A percentile compares a stretch with the other conserved stretches of the same genome.
These are phyloP conservation scores for Lasioglossum pauxillum DNA, from an alignment of 2,888 invertebrate species.

Conservation along the genomic window DNA sequence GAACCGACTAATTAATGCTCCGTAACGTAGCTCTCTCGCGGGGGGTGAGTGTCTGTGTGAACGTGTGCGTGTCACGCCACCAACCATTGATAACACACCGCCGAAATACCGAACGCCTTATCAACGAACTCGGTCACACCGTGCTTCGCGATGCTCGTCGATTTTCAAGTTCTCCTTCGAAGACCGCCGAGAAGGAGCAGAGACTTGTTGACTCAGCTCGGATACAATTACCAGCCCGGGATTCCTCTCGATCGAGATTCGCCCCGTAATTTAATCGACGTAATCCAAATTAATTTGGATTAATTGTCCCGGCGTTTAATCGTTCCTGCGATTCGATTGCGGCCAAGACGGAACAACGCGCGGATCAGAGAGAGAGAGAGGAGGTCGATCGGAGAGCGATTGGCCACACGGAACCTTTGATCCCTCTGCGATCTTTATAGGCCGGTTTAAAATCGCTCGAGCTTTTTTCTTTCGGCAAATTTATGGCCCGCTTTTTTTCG, in stretches of 20 bases:
- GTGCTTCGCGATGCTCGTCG: neutral
- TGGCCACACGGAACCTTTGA: neutral
- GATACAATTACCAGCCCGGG: constrained; percentile 59
- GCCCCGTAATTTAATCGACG: constrained; percentile 67
- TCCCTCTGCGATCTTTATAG: neutral
- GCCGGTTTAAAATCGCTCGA: neutral
- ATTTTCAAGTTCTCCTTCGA: constrained; percentile 19
- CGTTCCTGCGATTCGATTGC: constrained; percentile 57
- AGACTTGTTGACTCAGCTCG: constrained; percentile 45
- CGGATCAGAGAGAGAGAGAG: neutral
- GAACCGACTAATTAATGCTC: constrained; percentile 78
- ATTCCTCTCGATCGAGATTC: constrained; percentile 55
- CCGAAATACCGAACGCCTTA: constrained; percentile 25
- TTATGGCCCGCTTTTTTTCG: neutral
- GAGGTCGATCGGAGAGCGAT: neutral
- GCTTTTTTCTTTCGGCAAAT: neutral
- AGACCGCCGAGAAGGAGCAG: neutral
- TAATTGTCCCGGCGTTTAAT: constrained; percentile 62
- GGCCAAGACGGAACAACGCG: constrained; percentile 15
- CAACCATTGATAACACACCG: constrained; percentile 56
- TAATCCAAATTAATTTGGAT: constrained; percentile 66
- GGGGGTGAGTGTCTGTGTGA: neutral
- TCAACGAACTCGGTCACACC: neutral
- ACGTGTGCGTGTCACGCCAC: constrained; percentile 46
- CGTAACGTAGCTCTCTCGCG: constrained; percentile 57